Base-by-base conservation (phyloP, 2,888 invertebrate species). In the Napeogenes inachia region DNA sequence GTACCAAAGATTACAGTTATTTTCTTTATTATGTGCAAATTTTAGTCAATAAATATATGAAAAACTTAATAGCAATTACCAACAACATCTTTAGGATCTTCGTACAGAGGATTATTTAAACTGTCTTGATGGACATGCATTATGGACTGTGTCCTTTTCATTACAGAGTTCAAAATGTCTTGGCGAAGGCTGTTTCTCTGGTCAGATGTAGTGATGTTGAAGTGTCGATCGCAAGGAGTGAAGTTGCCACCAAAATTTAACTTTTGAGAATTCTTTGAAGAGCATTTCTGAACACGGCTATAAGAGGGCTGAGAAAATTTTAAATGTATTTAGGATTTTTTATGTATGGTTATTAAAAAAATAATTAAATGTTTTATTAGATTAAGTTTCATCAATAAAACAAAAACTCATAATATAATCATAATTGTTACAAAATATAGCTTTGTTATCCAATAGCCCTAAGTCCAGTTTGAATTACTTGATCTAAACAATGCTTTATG, bases 31-130 rank as follows among this genome's bases (percentile, higher is more conserved):
- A 21, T 21, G 21, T 21, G 21, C 21, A 21, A 21, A 21, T 21
- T 21, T 21, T 21, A 21, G 1, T 54, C 5, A 46, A 56, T 45
- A 12, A 8, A 5, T 47, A 13, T 12, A 58, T 2, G 54, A 30
- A 46, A 61, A 60, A 54, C 32, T 45, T 13, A 21, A 21, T n/a
- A 45, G 10, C 42, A 42, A 73, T 65, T 71, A 87, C 88, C 85
- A 67, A 88, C 81, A 63, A 89, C 78, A 79, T 90, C 90, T 66
- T 77, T 81, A 2, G 90, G 89, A 70, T 89, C 89, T 60, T 90
- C 90, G 75, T 90, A 90, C 72, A 84, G 66, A 0, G 83, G 82
- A 68, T 87, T 87, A 33, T 63, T 57, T 45, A 81, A 81, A 50
- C 71, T 70, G 35, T 73, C 74, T 3, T 69, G 73, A 13, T 73